Base-by-base conservation (phyloP, 2,113 vertebrate species). In the Tupaia chinensis region DNA sequence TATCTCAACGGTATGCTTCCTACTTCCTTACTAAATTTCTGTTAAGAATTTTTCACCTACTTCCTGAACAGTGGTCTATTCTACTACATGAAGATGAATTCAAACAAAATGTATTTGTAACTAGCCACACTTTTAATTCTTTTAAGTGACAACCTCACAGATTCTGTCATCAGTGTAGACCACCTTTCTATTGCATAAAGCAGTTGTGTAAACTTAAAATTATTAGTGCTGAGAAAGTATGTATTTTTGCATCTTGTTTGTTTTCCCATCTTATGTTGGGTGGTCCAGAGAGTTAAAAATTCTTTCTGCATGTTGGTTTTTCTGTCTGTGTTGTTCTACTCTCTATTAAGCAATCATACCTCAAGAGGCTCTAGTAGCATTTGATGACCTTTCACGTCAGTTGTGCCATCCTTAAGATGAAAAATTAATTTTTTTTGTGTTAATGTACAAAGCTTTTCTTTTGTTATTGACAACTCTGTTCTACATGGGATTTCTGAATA, bases 261-360 rank as follows among this genome's bases (percentile, higher is more conserved):
- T 97, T 97, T 97, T 44, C 56, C 69, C 84, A 69, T 81, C 90
- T 97, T 96, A 96, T 5, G 3, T 78, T 80, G 66, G 10, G 44
- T 96, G 0, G 66, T 94, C 15, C 60, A 96, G 54, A 68, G 78
- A 95, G 83, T 95, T 91, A 78, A 95, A 95, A 86, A 23, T 58
- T 25, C 69, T 89, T 0, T 20, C 7, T 81, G 0, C 81, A 17
- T 90, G 23, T 54, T 89, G 79, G 73, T 96, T 34, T 94, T 81
- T 92, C 53, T 85, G 72, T 94, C 61, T 92, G 9, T 93, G 85
- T 92, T 73, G 95, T 77, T 66, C 84, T 56, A 92, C 10, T 95
- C 56, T 95, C 76, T 89, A 94, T 94, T 60, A 91, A 97, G 95
- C 92, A 29, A 92, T 93, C 54, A 73, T 95, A 88, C 91, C 79